These are phyloP conservation scores for Magallana gigas DNA, from an alignment of 1,140 invertebrate species.

Conservation along the genomic window DNA sequence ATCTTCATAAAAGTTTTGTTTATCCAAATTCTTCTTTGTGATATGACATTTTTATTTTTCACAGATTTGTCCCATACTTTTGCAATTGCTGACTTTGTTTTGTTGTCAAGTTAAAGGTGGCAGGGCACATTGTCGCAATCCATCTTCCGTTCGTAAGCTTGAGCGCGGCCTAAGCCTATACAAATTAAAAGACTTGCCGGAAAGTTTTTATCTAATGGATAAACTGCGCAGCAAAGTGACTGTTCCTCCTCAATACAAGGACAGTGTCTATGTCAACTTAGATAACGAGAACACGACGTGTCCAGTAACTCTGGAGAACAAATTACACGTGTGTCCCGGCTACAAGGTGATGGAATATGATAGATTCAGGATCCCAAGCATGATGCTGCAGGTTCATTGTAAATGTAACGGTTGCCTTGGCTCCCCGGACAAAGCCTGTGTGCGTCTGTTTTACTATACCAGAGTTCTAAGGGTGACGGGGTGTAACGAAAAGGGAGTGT, in stretches of 20 bases:
- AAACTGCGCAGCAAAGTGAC: neutral
- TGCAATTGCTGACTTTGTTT: neutral
- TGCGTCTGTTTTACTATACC: neutral
- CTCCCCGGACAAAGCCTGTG: neutral
- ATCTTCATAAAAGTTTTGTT: too few relatives aligned
- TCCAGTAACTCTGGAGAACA: neutral
- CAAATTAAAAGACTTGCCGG: constrained; percentile 2
- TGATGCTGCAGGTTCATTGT: constrained; percentile 1
- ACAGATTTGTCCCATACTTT: neutral
- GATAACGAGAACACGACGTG: neutral
- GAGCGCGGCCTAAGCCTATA: neutral
- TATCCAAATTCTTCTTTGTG: too few relatives aligned
- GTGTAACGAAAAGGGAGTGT: neutral
- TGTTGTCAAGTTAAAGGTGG: neutral
- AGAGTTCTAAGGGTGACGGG: neutral
- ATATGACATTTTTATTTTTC: neutral
- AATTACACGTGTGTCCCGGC: neutral
- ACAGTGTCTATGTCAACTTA: neutral
- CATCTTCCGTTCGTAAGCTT: neutral
- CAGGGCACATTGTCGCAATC: neutral
- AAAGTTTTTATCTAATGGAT: neutral
- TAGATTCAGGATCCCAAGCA: neutral
- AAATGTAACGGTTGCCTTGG: neutral
- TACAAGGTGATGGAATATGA: constrained; percentile 1
- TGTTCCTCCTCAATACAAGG: neutral